phyloP scores from a whole-genome alignment of 2,113 vertebrate genomes.

The Petroica traversi region DNA sequence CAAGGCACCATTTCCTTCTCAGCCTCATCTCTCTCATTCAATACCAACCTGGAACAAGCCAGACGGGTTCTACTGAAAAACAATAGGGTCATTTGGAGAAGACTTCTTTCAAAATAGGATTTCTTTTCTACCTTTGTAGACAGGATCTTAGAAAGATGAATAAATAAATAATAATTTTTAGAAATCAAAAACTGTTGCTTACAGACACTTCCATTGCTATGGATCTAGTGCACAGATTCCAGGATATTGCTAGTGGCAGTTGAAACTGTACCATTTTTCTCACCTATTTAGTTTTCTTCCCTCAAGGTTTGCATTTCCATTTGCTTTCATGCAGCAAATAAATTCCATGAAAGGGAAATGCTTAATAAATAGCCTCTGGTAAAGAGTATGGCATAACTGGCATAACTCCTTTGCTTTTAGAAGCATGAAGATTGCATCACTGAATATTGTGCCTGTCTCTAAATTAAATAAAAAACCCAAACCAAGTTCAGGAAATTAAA shows the following conservation, averaged over 20 bases:
- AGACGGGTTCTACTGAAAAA: background rate
- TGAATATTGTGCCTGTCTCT: background rate
- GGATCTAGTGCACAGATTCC: background rate
- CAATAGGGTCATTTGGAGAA: background rate
- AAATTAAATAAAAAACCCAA: background rate
- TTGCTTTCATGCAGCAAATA: background rate
- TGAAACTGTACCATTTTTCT: background rate
- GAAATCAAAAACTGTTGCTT: background rate
- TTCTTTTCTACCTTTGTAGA: background rate
- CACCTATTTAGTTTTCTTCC: background rate
- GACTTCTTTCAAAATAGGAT: background rate
- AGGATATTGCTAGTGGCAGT: background rate
- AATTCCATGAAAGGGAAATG: background rate
- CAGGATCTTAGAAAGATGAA: background rate
- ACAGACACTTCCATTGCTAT: background rate
- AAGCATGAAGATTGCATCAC: background rate
- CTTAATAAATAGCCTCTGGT: background rate
- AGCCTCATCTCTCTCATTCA: background rate
- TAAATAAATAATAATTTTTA: background rate
- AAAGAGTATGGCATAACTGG: background rate
- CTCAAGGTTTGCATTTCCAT: background rate
- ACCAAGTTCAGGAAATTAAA: constrained; percentile 17
- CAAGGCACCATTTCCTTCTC: background rate
- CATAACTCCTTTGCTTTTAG: background rate
- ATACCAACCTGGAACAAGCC: background rate